Conservation (phyloP, 2,888 invertebrate species). For the Nephrotoma guestfalica region DNA sequence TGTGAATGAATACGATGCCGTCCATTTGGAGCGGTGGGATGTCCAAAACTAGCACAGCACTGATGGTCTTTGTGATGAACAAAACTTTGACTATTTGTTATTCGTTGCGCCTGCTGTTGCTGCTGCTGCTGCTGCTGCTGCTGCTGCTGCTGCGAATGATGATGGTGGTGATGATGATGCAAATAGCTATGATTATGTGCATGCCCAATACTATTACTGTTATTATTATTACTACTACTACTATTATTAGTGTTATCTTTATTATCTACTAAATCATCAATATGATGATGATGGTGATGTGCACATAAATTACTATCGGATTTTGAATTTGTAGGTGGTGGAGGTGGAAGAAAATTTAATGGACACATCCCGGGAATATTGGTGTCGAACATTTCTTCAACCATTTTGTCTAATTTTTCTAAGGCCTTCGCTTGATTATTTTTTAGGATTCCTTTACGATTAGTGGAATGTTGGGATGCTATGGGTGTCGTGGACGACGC, state of each 20-base stretch:
- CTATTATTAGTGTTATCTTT: background rate
- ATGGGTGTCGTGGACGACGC: background rate
- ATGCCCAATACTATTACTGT: background rate
- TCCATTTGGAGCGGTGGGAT: slow-evolving; percentile 18
- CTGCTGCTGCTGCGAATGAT: background rate
- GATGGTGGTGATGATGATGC: slow-evolving; percentile 1
- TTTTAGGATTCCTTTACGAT: slow-evolving; percentile 23
- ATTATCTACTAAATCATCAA: background rate
- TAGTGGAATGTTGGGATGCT: background rate
- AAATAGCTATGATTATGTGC: background rate
- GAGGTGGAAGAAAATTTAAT: slow-evolving; percentile 21
- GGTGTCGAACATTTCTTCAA: slow-evolving; percentile 29
- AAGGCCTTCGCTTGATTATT: slow-evolving; percentile 31
- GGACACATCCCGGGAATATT: slow-evolving; percentile 24
- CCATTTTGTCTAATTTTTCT: slow-evolving; percentile 33
- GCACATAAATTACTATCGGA: slow-evolving; percentile 27
- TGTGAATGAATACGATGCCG: slow-evolving; percentile 26
- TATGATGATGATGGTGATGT: background rate
- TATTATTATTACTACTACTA: background rate
- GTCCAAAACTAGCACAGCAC: slow-evolving; percentile 28
- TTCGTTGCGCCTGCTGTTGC: background rate
- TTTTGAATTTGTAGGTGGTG: slow-evolving; percentile 23
- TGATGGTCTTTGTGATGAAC: slow-evolving; percentile 26
- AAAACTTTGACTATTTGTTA: slow-evolving; percentile 27
- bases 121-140: background rate